A percentile compares a stretch with the other conserved stretches of the same genome.
These are phyloP conservation scores for Camponotus floridanus DNA, from an alignment of 1,140 invertebrate species.

Conservation along the genomic window DNA sequence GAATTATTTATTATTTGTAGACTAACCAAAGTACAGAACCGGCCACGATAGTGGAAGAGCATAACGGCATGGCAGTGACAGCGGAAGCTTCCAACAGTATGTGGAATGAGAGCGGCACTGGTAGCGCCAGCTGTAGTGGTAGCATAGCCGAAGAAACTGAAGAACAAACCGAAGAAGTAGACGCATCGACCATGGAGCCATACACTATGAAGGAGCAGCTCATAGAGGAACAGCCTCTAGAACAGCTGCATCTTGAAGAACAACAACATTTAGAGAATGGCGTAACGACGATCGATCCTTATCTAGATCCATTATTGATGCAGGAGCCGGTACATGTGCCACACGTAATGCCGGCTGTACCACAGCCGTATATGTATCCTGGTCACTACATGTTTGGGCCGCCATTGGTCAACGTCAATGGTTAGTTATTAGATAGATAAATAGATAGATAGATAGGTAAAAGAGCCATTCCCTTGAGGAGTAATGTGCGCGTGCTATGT, in stretches of 20 bases:
- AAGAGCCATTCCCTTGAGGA: background rate
- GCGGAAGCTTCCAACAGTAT: conserved; percentile 72
- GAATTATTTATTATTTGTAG: conserved; percentile 65
- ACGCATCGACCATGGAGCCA: conserved; percentile 52
- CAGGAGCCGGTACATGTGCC: conserved; percentile 80
- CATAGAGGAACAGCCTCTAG: conserved; percentile 63
- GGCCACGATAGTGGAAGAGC: conserved; percentile 74
- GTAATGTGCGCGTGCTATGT: conserved; percentile 50
- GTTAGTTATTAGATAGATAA: conserved; percentile 78
- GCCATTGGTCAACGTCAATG: conserved; percentile 85
- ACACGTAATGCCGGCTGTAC: conserved; percentile 79
- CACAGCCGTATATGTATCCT: conserved; percentile 85
- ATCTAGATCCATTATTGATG: conserved; percentile 75
- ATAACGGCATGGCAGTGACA: conserved; percentile 65
- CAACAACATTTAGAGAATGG: conserved; percentile 64
- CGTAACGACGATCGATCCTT: conserved; percentile 44
- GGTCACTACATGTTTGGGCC: conserved; percentile 86
- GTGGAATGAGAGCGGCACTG: conserved; percentile 75
- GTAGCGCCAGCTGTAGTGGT: conserved; percentile 74
- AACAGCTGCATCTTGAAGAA: conserved; percentile 61
- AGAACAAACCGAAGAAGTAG: conserved; percentile 40
- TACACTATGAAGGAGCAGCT: conserved; percentile 33
- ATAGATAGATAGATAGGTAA: background rate
- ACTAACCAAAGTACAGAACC: conserved; percentile 75
- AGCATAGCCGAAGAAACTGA: conserved; percentile 74